Evolutionary conservation across 2,113 vertebrate genomes (phyloP), one percentile per base, ranked within the genome.

Genomic region (Zeus faber): DNA sequence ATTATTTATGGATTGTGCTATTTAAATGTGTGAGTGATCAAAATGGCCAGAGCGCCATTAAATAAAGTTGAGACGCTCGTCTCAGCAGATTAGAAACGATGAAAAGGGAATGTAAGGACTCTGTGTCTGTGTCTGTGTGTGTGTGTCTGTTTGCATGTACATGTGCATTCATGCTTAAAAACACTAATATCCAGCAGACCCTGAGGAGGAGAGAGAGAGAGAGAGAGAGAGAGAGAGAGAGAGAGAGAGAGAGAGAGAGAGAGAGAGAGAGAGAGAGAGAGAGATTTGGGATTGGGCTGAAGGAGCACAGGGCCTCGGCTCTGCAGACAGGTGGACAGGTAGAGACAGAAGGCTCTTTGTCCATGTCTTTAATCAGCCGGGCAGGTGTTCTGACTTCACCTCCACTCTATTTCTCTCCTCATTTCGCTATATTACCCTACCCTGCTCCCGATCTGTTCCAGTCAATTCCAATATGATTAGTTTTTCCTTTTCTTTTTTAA

Each of bases 241-340:
- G 10, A 10, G 74, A 65, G 66, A 75, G 72, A 79, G 86, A 88
- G 64, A 45, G 53, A 62, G 62, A 62, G 67, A 47, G 50, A 43
- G 47, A 45, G 64, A 45, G 53, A 62, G 62, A 62, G 67, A 47
- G 50, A 43, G 47, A 33, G 10, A 10, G 74, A 65, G 66, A 75
- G 72, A 79, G 86, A 88, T 87, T 83, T 39, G 54, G 67, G 59
- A 54, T 68, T 68, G 72, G 61, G 77, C 54, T 74, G 75, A 83
- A 62, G n/a, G n/a, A 69, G 63, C 51, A 62, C 23, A 13, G 54
- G 74, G 72, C 71, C 66, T 71, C 74, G 54, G 50, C 46, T 73
- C 31, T 70, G 79, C 5, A 60, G 80, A 80, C 87, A 90, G 87
- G 86, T 90, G 86, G 85, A 80, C 78, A 75, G 63, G 63, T 65